Percentiles rank a stretch among this genome's conserved stretches.
These are phyloP conservation scores for Pantherophis vulpinus DNA, from an alignment of 2,797 vertebrate genomes.

Conservation along the genomic window DNA sequence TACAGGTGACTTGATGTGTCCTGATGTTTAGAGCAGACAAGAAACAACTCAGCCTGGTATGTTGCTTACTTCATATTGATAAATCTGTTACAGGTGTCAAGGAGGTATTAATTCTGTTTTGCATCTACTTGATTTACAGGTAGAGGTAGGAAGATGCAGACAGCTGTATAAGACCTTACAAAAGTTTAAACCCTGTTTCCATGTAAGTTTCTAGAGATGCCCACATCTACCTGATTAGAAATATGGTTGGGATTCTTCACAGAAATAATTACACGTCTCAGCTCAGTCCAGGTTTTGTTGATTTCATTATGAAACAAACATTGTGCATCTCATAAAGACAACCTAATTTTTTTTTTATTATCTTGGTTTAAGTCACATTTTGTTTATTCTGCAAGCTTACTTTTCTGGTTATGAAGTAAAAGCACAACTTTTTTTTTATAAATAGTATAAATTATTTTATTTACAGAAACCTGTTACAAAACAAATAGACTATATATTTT, in stretches of 20 bases:
- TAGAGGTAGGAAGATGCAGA: background rate
- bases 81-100: background rate
- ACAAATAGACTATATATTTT: constrained; percentile 99
- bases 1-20: background rate
- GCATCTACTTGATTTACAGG: background rate
- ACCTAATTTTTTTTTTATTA: constrained; percentile 67
- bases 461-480: constrained; percentile 99
- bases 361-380: constrained; percentile 71
- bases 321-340: constrained; percentile 68
- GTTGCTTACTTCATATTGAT: background rate
- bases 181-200: background rate
- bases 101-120: background rate
- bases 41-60: background rate
- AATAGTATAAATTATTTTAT: constrained; percentile 99
- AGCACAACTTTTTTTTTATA: constrained; percentile 96
- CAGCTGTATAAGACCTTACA: background rate
- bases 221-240: background rate
- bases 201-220: background rate
- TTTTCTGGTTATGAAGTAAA: constrained; percentile 77
- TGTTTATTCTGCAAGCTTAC: constrained; percentile 75
- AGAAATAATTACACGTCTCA: background rate
- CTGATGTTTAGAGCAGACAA: background rate
- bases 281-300: constrained; percentile 3
- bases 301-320: constrained; percentile 64
- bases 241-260: background rate